Conservation (phyloP, 92 coral and sea anemone species). For the Parazoanthus atlanticus region DNA sequence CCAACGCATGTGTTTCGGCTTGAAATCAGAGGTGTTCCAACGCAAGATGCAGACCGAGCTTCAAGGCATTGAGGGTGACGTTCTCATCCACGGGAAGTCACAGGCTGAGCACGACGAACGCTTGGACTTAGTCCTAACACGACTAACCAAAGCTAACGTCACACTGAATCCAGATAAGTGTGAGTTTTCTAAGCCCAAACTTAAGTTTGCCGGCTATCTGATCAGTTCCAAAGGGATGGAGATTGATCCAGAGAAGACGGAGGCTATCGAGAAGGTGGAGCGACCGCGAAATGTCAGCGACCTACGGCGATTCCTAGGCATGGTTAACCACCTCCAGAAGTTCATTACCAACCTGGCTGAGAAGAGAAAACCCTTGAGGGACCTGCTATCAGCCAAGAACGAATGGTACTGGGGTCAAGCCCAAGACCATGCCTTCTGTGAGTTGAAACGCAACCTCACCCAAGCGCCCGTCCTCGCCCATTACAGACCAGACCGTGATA, state of each 20-base stretch:
- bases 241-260: slow-evolving; percentile 18
- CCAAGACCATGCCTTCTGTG: slow-evolving; percentile 46
- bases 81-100: slow-evolving; percentile 50
- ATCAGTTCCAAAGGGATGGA: slow-evolving; percentile 16
- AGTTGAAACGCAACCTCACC: slow-evolving; percentile 31
- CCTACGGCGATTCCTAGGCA: slow-evolving; percentile 31
- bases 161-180: slow-evolving; percentile 54
- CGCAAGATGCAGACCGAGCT: slow-evolving; percentile 44
- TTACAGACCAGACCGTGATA: slow-evolving; percentile 30
- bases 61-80: slow-evolving; percentile 50
- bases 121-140: slow-evolving; percentile 45
- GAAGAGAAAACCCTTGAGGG: slow-evolving; percentile 41
- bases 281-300: slow-evolving; percentile 35
- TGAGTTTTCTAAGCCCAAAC: slow-evolving; percentile 44
- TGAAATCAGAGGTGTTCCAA: slow-evolving; percentile 42
- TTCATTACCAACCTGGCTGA: slow-evolving; percentile 28
- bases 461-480: slow-evolving; percentile 44
- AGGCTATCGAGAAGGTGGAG: slow-evolving; percentile 44
- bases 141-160: slow-evolving; percentile 47
- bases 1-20: slow-evolving; percentile 28
- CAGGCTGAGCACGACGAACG: slow-evolving; percentile 56
- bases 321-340: slow-evolving; percentile 44
- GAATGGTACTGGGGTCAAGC: slow-evolving; percentile 50
- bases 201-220: slow-evolving; percentile 27
- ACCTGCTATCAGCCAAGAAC: slow-evolving; percentile 38